A percentile compares a stretch with the other conserved stretches of the same genome.
phyloP scores from a whole-genome alignment of 2,888 invertebrate species.

The Cataglyphis albicans region DNA sequence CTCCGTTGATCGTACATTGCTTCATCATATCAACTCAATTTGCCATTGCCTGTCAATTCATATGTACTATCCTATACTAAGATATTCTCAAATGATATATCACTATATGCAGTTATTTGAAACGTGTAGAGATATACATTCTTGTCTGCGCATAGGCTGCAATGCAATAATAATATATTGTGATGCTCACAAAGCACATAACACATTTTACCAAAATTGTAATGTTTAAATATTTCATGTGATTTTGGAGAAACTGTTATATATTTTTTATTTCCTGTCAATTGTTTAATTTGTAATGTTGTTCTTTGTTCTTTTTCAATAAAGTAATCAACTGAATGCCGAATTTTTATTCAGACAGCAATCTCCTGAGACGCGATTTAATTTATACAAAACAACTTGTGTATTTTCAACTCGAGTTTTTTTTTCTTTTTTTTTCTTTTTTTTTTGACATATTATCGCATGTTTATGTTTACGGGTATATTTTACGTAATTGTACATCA shows the following conservation, averaged over 20 bases:
- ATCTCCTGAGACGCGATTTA: slow-evolving; percentile 11
- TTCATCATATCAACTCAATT: slow-evolving; percentile 81
- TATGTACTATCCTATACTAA: slow-evolving; percentile 80
- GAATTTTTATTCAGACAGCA: slow-evolving; percentile 21
- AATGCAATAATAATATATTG: slow-evolving; percentile 85
- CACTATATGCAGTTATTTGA: slow-evolving; percentile 68
- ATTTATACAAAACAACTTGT: slow-evolving; percentile 1
- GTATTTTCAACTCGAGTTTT: not conserved
- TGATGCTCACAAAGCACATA: slow-evolving; percentile 86
- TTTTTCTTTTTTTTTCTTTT: not conserved
- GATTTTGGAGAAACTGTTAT: slow-evolving; percentile 86
- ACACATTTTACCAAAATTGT: slow-evolving; percentile 83
- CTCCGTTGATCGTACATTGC: slow-evolving; percentile 73
- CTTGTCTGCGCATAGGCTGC: slow-evolving; percentile 84
- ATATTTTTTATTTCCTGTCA: slow-evolving; percentile 86
- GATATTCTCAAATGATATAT: slow-evolving; percentile 80
- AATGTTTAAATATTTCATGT: slow-evolving; percentile 85
- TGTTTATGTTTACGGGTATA: not conserved
- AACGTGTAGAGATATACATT: slow-evolving; percentile 81
- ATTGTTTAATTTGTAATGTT: slow-evolving; percentile 86
- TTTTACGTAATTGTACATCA: not conserved
- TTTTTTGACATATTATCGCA: not conserved
- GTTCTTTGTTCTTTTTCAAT: slow-evolving; percentile 86
- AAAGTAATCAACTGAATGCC: slow-evolving; percentile 82
- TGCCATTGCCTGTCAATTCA: slow-evolving; percentile 81